These are phyloP conservation scores for Zaprionus inermis DNA, from an alignment of 1,140 invertebrate genomes.

Conservation along the genomic window DNA sequence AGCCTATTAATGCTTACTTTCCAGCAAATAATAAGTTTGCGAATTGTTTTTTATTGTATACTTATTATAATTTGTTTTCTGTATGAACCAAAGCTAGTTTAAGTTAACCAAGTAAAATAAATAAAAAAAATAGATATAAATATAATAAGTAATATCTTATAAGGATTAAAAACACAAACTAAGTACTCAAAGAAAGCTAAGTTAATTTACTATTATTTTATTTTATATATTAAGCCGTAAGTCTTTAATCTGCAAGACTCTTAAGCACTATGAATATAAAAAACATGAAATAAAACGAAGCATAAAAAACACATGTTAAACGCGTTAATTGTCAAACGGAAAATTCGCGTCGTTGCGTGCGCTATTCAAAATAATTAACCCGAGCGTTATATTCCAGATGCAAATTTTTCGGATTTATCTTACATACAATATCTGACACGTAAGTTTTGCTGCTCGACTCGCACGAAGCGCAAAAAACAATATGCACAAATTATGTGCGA, in stretches of 20 bases:
- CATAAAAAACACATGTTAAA: slow-evolving; percentile 24
- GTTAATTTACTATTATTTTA: not conserved
- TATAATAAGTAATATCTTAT: too few relatives aligned
- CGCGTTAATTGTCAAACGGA: slow-evolving; percentile 41
- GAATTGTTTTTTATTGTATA: not conserved
- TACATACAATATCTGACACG: slow-evolving; percentile 89
- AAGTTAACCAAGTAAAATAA: not conserved
- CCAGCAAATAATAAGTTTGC: slow-evolving; percentile 6
- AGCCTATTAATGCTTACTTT: not conserved
- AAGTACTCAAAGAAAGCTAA: too few relatives aligned
- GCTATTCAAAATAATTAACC: slow-evolving; percentile 55
- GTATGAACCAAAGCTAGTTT: too few relatives aligned
- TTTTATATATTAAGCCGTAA: not conserved
- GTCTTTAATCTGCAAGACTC: not conserved
- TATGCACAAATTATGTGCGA: slow-evolving; percentile 13
- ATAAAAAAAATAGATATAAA: not conserved
- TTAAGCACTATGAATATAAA: slow-evolving; percentile 1
- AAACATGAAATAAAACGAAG: slow-evolving; percentile 4
- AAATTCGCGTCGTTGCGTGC: slow-evolving; percentile 26
- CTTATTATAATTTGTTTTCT: not conserved
- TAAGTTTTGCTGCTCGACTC: slow-evolving; percentile 84
- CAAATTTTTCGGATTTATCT: slow-evolving; percentile 88
- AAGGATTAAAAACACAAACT: too few relatives aligned
- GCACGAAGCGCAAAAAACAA: not conserved
- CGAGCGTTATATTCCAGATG: slow-evolving; percentile 85